A percentile compares a stretch with the other conserved stretches of the same genome.
Evolutionary conservation across 2,113 vertebrate species (phyloP).

Genomic region (Zingel zingel): DNA sequence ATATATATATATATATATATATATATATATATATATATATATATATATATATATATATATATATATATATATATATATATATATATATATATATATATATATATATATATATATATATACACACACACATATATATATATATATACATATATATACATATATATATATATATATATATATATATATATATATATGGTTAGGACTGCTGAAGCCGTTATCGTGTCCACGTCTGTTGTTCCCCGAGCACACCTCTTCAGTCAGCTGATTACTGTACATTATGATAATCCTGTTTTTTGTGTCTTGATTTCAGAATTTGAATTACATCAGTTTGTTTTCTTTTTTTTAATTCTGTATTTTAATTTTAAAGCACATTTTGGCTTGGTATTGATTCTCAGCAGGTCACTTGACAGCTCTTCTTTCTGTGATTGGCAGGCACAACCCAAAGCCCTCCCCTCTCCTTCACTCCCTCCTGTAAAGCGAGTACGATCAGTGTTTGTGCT

Average conservation of each 20-base stretch:
- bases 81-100: too few species aligned
- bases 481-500: slow-evolving; percentile 56
- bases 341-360: neutral
- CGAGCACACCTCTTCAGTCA: slow-evolving; percentile 26
- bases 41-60: too few species aligned
- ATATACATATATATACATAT: too few species aligned
- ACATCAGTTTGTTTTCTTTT: neutral
- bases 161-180: too few species aligned
- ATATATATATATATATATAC: too few species aligned
- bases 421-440: slow-evolving; percentile 41
- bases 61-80: too few species aligned
- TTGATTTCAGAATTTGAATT: neutral
- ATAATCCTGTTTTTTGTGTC: slow-evolving; percentile 40
- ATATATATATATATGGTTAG: too few species aligned
- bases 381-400: slow-evolving; percentile 6
- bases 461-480: slow-evolving; percentile 48
- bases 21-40: too few species aligned
- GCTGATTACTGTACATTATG: slow-evolving; percentile 50
- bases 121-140: too few species aligned
- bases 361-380: neutral
- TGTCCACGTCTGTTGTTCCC: slow-evolving; percentile 28
- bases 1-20: too few species aligned
- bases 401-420: slow-evolving; percentile 18
- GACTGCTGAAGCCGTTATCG: slow-evolving; percentile 12
- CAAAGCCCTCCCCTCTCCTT: slow-evolving; percentile 29